Base-by-base conservation (phyloP, 2,113 vertebrate species). In the Onychostruthus taczanowskii region DNA sequence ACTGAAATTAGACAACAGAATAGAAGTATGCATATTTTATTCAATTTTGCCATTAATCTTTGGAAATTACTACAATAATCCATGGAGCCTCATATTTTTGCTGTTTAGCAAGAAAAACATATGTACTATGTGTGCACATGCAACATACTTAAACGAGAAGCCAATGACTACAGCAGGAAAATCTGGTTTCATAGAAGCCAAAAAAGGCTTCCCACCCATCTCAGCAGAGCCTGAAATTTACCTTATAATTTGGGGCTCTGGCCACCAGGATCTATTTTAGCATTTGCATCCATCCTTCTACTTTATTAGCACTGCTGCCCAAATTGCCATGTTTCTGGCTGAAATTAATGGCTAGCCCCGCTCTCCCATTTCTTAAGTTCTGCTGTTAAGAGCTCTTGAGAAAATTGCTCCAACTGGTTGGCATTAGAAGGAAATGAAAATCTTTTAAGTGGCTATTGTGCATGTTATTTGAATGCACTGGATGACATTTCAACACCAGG, bases 371-470 rank as follows among this genome's bases (percentile, higher is more conserved):
- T 80, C 66, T 63, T 52, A 63, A 86, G n/a, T n/a, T 67, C 26
- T 30, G 9, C 63, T 44, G 16, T 44, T 63, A 88, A 70, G 56
- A 67, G 52, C 35, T 67, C 76, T 92, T 74, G 80, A 95, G 89
- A 87, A 90, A 90, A 94, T 44, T 37, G 64, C 66, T 87, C 55
- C 89, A 91, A 96, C 61, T 94, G 83, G 83, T 72, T 95, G 94
- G 92, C 83, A 94, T 96, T 69, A 96, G 85, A 93, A 86, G 76
- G 79, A 96, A 95, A 92, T 68, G 1, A 90, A 94, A 90, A 96
- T 81, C 85, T 96, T 96, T 96, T 78, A 94, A 95, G 95, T 95
- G 94, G 94, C 88, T 92, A 92, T 93, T 88, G 93, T 89, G 88
- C 79, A 95, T 75, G 69, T 81, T 75, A 93, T 90, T 94, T 92